Evolutionary conservation across 2,888 invertebrate species (phyloP), one percentile per base, ranked within the genome.

Genomic region (Drosophila longiperda): DNA sequence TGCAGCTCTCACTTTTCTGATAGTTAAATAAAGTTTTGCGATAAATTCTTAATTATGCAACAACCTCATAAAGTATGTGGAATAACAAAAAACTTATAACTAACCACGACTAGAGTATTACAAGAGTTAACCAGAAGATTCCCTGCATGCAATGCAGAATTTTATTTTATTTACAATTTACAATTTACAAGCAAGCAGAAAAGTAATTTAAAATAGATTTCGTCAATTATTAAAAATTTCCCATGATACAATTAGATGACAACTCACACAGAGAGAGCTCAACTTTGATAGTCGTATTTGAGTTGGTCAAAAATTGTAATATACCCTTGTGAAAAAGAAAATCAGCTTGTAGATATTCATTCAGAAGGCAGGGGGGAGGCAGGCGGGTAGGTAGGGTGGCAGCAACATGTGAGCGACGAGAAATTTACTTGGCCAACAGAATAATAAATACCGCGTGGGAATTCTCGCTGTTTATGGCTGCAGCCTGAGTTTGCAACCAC

Each of bases 361-460:
- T 45, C 20, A 2, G 49, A 9, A n/a, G 48, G 32, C 34, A 33
- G 48, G 15, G 6, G 45, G 12, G 20, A 15, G 45, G 20, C 45
- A 0, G 26, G 26, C 5, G 3, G 3, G 29, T 29, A 26, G 49
- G 17, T 26, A 0, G 20, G 34, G 23, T 36, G 59, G 55, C 68
- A 64, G 75, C 80, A 70, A 66, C 77, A 77, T 77, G 80, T 78
- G 71, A 76, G 58, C 60, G 26, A 26, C 15, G 49, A 53, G 26
- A 78, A 79, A 86, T 88, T 86, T 87, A 88, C 86, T 87, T 86
- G 87, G 87, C 38, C 89, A 82, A 75, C 87, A 87, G 90, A 82
- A 87, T 87, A 90, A 80, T 87, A 90, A 89, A 87, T 89, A 85
- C 89, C 90, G 87, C 90, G 87, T 87, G 90, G 89, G 87, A 87